Conservation (phyloP, 53 echinoderm and acorn worm species). For the Echinometra lucunter region DNA sequence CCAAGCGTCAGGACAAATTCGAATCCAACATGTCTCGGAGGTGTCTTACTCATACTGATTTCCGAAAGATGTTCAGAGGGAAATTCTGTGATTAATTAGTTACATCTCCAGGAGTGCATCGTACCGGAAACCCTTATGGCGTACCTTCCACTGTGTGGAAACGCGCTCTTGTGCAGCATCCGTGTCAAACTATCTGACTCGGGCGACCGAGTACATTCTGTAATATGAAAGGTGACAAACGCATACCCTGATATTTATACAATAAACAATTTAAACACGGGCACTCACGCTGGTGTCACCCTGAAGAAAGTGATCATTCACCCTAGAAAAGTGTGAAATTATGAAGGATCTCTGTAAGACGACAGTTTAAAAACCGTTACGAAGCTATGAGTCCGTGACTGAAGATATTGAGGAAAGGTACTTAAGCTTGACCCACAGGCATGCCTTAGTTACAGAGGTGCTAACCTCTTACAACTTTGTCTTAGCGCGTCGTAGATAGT, state of each 20-base stretch:
- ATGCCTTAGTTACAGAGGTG: background rate
- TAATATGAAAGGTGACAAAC: slow-evolving; percentile 12
- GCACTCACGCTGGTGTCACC: background rate
- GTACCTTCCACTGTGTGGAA: slow-evolving; percentile 35
- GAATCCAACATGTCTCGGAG: slow-evolving; percentile 53
- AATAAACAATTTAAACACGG: slow-evolving; percentile 21
- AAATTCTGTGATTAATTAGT: slow-evolving; percentile 58
- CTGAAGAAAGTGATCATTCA: slow-evolving; percentile 8
- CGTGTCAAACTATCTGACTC: background rate
- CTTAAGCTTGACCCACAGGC: slow-evolving; percentile 29
- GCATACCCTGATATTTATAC: slow-evolving; percentile 6
- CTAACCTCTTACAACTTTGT: slow-evolving; percentile 20
- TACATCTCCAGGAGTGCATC: slow-evolving; percentile 45
- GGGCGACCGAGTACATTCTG: background rate
- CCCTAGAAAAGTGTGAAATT: slow-evolving; percentile 5
- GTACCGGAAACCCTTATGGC: slow-evolving; percentile 54
- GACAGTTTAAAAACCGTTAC: slow-evolving; percentile 30
- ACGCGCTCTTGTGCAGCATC: slow-evolving; percentile 14
- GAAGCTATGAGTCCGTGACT: background rate
- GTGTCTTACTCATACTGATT: slow-evolving; percentile 60
- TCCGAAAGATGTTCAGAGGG: slow-evolving; percentile 29
- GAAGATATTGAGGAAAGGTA: slow-evolving; percentile 20
- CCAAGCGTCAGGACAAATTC: background rate
- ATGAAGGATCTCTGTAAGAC: slow-evolving; percentile 19
- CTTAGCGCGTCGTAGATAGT: slow-evolving; percentile 14